Conservation (phyloP, 2,113 vertebrate species). For the Rana temporaria region DNA sequence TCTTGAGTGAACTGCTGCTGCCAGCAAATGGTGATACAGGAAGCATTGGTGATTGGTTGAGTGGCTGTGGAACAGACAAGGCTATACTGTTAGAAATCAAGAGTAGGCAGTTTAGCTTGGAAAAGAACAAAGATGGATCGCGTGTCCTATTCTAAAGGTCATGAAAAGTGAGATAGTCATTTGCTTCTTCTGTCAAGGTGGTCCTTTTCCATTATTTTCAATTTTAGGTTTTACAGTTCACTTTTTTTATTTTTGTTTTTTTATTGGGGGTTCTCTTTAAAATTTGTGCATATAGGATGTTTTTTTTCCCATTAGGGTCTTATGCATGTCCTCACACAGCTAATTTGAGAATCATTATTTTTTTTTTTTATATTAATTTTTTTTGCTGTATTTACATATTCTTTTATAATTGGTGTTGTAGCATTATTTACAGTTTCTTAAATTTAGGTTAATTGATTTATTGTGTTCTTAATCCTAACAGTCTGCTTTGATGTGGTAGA, state of each 20-base stretch:
- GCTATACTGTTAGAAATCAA: conserved; percentile 79
- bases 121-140: conserved; percentile 70
- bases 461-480: too few relatives aligned
- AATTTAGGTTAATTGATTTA: too few relatives aligned
- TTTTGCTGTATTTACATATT: not conserved
- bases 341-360: too few relatives aligned
- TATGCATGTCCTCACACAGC: too few relatives aligned
- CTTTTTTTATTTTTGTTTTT: not conserved
- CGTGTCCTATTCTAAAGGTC: conserved; percentile 60
- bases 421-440: too few relatives aligned
- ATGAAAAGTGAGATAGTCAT: conserved; percentile 56
- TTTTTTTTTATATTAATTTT: not conserved
- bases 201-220: conserved; percentile 38
- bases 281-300: not conserved
- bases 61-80: conserved; percentile 74
- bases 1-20: conserved; percentile 88
- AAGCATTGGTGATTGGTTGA: conserved; percentile 73
- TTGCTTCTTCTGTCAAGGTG: conserved; percentile 56
- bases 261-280: not conserved
- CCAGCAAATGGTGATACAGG: conserved; percentile 96
- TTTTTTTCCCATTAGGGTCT: not conserved
- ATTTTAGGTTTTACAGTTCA: not conserved
- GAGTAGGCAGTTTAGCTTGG: conserved; percentile 73
- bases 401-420: too few relatives aligned
- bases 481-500: not conserved